These are phyloP conservation scores for Phenganax subtilis DNA, from an alignment of 92 coral and sea anemone genomes.

Conservation along the genomic window DNA sequence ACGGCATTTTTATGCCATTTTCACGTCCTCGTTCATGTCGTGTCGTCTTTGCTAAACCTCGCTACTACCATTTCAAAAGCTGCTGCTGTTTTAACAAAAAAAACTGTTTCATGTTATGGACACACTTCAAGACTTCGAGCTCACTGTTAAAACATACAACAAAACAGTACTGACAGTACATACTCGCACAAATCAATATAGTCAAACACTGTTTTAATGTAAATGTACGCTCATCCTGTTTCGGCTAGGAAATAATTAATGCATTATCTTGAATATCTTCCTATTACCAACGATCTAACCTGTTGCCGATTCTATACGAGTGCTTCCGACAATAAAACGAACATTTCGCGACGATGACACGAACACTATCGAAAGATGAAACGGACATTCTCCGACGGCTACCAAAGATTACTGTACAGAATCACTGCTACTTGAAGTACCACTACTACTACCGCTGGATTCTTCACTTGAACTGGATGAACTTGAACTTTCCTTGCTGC, in stretches of 20 bases:
- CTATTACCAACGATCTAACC: not conserved
- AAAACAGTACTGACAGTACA: not conserved
- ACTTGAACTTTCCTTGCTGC: slow-evolving; percentile 24
- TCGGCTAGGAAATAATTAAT: not conserved
- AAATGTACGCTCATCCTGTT: not conserved
- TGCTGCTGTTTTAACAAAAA: too few species aligned
- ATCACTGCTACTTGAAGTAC: slow-evolving; percentile 13
- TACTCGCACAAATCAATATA: not conserved
- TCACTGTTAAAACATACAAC: not conserved
- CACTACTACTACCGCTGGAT: not conserved
- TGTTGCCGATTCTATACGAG: too few species aligned
- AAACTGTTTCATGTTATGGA: too few species aligned
- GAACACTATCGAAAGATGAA: not conserved
- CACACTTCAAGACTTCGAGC: not conserved
- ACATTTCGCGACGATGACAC: not conserved
- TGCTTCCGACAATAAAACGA: not conserved
- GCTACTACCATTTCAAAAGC: too few species aligned
- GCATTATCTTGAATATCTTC: not conserved
- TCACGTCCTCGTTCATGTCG: too few species aligned
- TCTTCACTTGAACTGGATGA: slow-evolving; percentile 27
- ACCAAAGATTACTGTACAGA: slow-evolving; percentile 11
- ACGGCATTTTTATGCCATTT: too few species aligned
- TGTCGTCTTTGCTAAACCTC: too few species aligned
- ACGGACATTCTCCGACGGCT: not conserved
- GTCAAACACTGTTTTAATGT: not conserved